Percentiles rank a stretch among this genome's conserved stretches.
Conservation (phyloP, 2,113 vertebrate genomes). For the Tricholaema leucomelas region DNA sequence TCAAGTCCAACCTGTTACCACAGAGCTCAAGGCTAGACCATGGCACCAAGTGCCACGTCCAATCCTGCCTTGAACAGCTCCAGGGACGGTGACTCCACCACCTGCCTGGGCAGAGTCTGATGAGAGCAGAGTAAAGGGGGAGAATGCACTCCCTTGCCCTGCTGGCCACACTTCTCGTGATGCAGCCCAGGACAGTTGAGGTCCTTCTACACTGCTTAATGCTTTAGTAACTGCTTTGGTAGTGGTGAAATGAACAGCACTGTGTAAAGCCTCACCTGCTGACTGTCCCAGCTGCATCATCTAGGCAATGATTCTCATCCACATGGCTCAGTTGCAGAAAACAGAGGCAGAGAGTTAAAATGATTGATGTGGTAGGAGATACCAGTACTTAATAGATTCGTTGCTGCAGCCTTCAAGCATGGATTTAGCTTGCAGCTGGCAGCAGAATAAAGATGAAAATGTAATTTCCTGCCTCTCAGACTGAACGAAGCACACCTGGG, state of each 20-base stretch:
- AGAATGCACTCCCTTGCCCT: too few species aligned
- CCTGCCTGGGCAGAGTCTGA: too few species aligned
- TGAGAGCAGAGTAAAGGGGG: too few species aligned
- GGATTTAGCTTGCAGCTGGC: background rate
- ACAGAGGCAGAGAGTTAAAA: background rate
- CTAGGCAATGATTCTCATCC: background rate
- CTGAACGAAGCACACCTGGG: slow-evolving; percentile 3
- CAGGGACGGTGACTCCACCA: too few species aligned
- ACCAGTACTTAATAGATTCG: background rate
- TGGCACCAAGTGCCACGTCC: too few species aligned
- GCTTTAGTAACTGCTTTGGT: background rate
- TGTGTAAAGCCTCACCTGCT: background rate
- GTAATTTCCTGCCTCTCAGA: slow-evolving; percentile 37
- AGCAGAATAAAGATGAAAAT: slow-evolving; percentile 23
- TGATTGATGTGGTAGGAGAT: background rate
- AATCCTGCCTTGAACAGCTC: too few species aligned
- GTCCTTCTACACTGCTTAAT: background rate
- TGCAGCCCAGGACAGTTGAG: too few species aligned
- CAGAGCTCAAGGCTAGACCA: too few species aligned
- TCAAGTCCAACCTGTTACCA: too few species aligned
- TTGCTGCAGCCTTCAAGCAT: background rate
- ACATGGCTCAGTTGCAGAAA: background rate
- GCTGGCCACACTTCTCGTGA: too few species aligned
- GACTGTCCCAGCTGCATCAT: background rate
- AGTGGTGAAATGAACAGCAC: background rate